These are phyloP conservation scores for Coluber constrictor DNA, from an alignment of 2,797 vertebrate genomes.

Conservation along the genomic window DNA sequence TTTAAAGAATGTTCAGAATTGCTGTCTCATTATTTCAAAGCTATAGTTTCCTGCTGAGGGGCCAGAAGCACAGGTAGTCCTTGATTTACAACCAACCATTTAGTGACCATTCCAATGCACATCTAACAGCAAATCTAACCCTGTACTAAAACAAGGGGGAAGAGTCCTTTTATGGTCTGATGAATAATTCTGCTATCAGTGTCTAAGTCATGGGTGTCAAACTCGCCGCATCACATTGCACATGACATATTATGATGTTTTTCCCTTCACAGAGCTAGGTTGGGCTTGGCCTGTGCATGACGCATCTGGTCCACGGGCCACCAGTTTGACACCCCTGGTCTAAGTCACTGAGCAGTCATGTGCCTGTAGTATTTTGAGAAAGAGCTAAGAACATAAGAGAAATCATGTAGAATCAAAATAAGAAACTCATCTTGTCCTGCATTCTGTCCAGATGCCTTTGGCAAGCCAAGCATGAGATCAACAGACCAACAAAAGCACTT, in stretches of 20 bases:
- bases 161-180: neutral
- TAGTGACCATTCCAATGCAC: neutral
- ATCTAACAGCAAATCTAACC: neutral
- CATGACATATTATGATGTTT: too few relatives aligned
- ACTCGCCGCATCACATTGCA: too few relatives aligned
- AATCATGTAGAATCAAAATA: neutral
- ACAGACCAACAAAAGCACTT: neutral
- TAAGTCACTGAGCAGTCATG: neutral
- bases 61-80: neutral
- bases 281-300: too few relatives aligned
- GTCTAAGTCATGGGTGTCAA: neutral
- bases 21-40: neutral
- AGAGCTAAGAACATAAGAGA: neutral
- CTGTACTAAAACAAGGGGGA: neutral
- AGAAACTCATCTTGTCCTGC: neutral
- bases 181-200: neutral
- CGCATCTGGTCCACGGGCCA: too few relatives aligned
- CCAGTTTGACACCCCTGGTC: too few relatives aligned
- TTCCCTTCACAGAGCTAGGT: too few relatives aligned
- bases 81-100: neutral
- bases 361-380: neutral
- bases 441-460: neutral
- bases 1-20: neutral
- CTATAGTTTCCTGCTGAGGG: neutral
- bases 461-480: neutral